phyloP scores from a whole-genome alignment of 2,113 vertebrate species.

The Paramormyrops kingsleyae region DNA sequence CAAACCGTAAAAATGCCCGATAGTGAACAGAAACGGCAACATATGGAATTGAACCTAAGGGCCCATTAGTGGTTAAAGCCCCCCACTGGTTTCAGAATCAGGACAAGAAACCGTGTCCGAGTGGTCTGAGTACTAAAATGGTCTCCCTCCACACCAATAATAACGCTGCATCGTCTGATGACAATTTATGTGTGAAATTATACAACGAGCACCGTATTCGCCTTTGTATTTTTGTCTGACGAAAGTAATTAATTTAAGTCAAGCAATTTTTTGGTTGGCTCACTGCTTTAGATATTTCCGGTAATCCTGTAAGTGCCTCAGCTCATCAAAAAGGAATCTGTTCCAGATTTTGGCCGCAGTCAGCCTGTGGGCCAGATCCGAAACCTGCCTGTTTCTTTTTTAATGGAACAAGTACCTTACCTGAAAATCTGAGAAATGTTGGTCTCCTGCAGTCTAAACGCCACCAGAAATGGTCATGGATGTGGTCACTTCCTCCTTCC shows the following conservation, averaged over 20 bases:
- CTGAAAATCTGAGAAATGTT: background rate
- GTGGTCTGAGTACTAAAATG: background rate
- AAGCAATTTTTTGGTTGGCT: background rate
- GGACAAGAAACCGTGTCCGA: background rate
- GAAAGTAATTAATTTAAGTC: background rate
- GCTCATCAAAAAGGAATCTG: background rate
- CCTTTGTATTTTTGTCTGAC: background rate
- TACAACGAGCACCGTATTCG: background rate
- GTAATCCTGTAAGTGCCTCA: background rate
- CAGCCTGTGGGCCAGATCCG: background rate
- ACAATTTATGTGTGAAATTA: background rate
- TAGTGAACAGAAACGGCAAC: background rate
- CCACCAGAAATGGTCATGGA: background rate
- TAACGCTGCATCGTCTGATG: background rate
- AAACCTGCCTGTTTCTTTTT: background rate
- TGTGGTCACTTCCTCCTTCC: background rate
- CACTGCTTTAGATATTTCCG: background rate
- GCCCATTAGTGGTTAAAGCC: background rate
- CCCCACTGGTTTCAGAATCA: background rate
- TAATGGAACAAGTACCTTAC: background rate
- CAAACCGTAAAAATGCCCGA: background rate
- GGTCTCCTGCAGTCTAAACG: background rate
- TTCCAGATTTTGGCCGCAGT: background rate
- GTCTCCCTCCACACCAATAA: background rate
- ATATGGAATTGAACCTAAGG: background rate